Evolutionary conservation across 2,797 vertebrate species (phyloP).

Genomic region (Poecilia wingei): DNA sequence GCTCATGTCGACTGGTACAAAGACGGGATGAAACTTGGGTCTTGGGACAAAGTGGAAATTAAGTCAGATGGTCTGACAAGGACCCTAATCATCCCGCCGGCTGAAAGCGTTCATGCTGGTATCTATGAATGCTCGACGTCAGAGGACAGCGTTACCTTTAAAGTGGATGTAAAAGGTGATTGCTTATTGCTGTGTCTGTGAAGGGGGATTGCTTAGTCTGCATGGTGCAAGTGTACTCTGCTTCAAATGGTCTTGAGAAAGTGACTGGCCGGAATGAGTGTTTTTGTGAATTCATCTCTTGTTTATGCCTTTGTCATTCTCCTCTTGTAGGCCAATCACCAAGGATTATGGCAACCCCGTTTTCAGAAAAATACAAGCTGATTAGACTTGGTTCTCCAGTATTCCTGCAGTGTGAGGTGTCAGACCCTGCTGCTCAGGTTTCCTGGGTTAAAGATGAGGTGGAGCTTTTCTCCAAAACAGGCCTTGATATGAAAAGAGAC

Average conservation of each 20-base stretch:
- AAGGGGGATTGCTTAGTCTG: slow-evolving; percentile 13
- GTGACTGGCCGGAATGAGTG: slow-evolving; percentile 19
- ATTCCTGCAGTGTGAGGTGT: slow-evolving; percentile 80
- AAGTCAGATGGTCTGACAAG: slow-evolving; percentile 81
- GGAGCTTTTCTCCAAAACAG: slow-evolving; percentile 77
- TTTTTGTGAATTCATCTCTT: slow-evolving; percentile 42
- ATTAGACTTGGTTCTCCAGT: slow-evolving; percentile 74
- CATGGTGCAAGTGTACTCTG: slow-evolving; percentile 9
- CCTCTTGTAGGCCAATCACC: slow-evolving; percentile 71
- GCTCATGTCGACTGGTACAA: slow-evolving; percentile 86
- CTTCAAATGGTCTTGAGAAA: slow-evolving; percentile 31
- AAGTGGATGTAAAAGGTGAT: slow-evolving; percentile 90
- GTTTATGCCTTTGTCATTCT: slow-evolving; percentile 47
- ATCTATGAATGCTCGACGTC: slow-evolving; percentile 84
- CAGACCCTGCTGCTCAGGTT: slow-evolving; percentile 73
- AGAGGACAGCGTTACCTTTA: slow-evolving; percentile 83
- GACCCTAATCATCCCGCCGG: slow-evolving; percentile 79
- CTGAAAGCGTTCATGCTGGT: slow-evolving; percentile 80
- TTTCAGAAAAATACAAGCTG: slow-evolving; percentile 73
- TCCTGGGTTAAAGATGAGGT: slow-evolving; percentile 80
- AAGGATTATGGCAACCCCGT: slow-evolving; percentile 74
- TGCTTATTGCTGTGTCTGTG: slow-evolving; percentile 35
- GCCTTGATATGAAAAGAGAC: slow-evolving; percentile 78
- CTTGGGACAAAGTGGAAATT: slow-evolving; percentile 79
- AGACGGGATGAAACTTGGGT: slow-evolving; percentile 81